A percentile compares a stretch with the other conserved stretches of the same genome.
Conservation (phyloP, 2,113 vertebrate species). For the Mobula birostris region DNA sequence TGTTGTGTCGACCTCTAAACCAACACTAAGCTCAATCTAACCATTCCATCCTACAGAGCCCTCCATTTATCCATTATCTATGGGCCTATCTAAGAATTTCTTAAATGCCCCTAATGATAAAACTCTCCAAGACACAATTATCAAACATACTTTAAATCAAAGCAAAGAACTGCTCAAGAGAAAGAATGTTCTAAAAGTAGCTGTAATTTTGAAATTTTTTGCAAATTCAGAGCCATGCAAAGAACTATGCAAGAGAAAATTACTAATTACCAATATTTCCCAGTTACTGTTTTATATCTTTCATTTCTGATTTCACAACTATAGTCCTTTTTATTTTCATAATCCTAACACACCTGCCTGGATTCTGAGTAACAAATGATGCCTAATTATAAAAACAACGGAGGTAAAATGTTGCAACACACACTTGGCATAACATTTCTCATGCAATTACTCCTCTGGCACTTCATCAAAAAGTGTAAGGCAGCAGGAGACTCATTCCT, state of each 20-base stretch:
- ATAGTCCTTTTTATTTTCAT: not conserved
- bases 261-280: not conserved
- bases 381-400: not conserved
- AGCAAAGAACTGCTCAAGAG: not conserved
- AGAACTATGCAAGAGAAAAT: not conserved
- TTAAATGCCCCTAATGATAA: not conserved
- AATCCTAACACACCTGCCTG: not conserved
- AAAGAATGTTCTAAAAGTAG: not conserved
- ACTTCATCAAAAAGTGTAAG: conserved; percentile 18
- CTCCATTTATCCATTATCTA: too few species aligned
- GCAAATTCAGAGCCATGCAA: not conserved
- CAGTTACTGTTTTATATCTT: not conserved
- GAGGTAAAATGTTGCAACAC: not conserved
- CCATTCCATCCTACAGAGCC: too few species aligned
- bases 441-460: not conserved
- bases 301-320: conserved; percentile 6
- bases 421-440: not conserved
- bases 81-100: too few species aligned
- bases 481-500: not conserved
- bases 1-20: too few species aligned
- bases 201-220: not conserved
- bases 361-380: conserved; percentile 10
- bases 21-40: too few species aligned
- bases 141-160: not conserved
- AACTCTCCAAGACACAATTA: not conserved